Evolutionary conservation across 2,888 invertebrate genomes (phyloP).

Genomic region (Drosophila neutralis): DNA sequence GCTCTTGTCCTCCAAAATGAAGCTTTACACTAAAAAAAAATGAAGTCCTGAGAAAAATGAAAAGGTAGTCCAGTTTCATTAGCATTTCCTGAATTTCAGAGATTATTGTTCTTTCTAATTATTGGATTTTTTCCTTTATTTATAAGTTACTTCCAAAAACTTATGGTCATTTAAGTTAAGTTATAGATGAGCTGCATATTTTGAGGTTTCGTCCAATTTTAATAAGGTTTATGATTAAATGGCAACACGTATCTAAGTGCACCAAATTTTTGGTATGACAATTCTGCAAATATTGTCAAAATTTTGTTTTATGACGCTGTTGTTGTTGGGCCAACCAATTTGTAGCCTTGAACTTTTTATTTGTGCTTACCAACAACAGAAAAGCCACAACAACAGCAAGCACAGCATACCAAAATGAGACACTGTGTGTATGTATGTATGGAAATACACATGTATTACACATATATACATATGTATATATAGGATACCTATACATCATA

Average conservation of each 20-base stretch:
- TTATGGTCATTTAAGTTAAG: neutral
- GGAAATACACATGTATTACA: no score
- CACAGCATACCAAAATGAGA: conserved; percentile 45
- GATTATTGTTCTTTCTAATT: neutral
- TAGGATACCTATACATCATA: neutral
- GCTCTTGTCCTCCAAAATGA: neutral
- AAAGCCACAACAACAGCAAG: conserved; percentile 35
- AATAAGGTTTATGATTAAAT: neutral
- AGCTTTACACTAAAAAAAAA: neutral
- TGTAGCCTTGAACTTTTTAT: conserved; percentile 74
- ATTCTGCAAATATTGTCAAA: conserved; percentile 12
- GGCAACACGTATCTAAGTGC: conserved; percentile 22
- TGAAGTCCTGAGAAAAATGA: no score
- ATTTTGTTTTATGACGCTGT: conserved; percentile 42
- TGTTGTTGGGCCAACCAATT: conserved; percentile 62
- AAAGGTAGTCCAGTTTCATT: no score
- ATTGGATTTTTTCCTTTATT: no score
- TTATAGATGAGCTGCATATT: neutral
- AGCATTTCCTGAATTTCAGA: neutral
- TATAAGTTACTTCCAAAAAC: no score
- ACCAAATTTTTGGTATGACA: conserved; percentile 3
- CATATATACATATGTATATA: conserved; percentile 1
- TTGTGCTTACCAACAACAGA: conserved; percentile 47
- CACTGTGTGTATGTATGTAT: neutral
- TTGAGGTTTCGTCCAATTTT: neutral